Base-by-base conservation (phyloP, 1,140 invertebrate species). In the Drosophila rhopaloa region DNA sequence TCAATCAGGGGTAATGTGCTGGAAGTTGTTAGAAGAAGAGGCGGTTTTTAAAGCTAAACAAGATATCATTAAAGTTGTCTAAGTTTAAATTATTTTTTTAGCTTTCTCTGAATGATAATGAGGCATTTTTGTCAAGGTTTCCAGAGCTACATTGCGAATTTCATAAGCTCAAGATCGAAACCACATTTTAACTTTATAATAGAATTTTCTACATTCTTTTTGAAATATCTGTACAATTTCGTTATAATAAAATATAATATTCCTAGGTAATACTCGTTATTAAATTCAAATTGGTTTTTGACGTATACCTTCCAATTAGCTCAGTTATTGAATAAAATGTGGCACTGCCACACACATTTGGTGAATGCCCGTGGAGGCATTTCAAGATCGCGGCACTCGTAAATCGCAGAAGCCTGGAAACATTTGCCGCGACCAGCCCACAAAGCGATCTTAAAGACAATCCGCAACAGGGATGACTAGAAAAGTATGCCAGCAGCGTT, bases 401-500 rank as follows among this genome's bases (percentile, higher is more conserved):
- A 80, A 80, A 80, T 81, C 72, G 68, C 38, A n/a, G 47, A 47
- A 24, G 50, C 60, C 65, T 70, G 55, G 59, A 77, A 79, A 63
- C 53, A 71, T 75, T 78, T 70, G 37, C 38, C 16, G 32, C 53
- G 78, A 76, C 72, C 79, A 67, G 58, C 79, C 79, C 79, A 76
- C 61, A 68, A 68, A 54, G 79, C 61, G 58, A 62, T 57, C 35
- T 44, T 44, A 50, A 47, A 67, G 62, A 47, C 43, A 65, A 46
- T 65, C 61, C 35, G 46, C 62, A 59, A 35, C 56, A 46, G 43
- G 57, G 54, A 55, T 67, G 68, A 38, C 67, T 71, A 68, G 57
- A 59, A 81, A 82, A 82, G 74, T 81, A 81, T 78, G 79, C 74
- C 79, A 81, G 46, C 51, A 35, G 71, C 50, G 60, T 43, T 57